phyloP scores from a whole-genome alignment of 2,888 invertebrate genomes.

The Acholoe squamosa region DNA sequence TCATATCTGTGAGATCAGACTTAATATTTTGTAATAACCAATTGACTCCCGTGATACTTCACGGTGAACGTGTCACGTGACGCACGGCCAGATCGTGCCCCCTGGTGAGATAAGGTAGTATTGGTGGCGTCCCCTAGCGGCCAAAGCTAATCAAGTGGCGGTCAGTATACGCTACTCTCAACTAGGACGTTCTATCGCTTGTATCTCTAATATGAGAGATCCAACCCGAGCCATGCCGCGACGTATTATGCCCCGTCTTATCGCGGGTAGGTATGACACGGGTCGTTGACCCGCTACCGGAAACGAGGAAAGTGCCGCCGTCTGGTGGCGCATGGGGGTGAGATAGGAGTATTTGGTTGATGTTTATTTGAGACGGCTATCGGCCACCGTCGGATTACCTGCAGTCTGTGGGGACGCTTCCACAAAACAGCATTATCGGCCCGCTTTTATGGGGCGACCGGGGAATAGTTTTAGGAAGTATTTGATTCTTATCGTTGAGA shows the following conservation, averaged over 20 bases:
- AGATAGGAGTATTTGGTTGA: conserved; percentile 44
- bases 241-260: background rate
- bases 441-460: conserved; percentile 45
- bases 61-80: background rate
- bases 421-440: conserved; percentile 47
- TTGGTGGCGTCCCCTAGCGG: background rate
- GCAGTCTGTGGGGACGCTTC: conserved; percentile 12
- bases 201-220: conserved; percentile 52
- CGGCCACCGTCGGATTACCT: background rate
- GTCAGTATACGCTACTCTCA: background rate
- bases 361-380: conserved; percentile 49
- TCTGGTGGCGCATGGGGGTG: background rate
- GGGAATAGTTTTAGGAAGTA: conserved; percentile 47
- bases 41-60: conserved; percentile 58
- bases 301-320: conserved; percentile 11
- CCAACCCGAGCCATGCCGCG: conserved; percentile 1
- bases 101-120: background rate
- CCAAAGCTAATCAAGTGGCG: conserved; percentile 12
- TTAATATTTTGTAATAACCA: conserved; percentile 60
- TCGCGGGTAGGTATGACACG: conserved; percentile 42
- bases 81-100: conserved; percentile 43
- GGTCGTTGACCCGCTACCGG: conserved; percentile 44
- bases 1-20: background rate
- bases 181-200: background rate
- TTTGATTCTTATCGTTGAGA: conserved; percentile 51